A percentile compares a stretch with the other conserved stretches of the same genome.
Evolutionary conservation across 1,140 invertebrate genomes (phyloP).

Genomic region (Sycobia sp.): DNA sequence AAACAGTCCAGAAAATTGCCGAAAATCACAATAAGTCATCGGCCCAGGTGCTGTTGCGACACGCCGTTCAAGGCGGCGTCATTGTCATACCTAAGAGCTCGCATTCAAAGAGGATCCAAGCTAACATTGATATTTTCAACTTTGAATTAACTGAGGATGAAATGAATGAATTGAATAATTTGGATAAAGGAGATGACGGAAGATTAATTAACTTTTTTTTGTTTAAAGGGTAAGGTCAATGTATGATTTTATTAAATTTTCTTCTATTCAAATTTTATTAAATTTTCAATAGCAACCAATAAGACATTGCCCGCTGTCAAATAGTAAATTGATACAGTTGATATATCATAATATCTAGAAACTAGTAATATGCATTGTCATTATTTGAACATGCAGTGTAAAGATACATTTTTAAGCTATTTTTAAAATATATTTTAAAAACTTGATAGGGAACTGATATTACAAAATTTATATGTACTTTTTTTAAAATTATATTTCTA

Average conservation of each 20-base stretch:
- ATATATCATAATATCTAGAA: background rate
- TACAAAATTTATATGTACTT: background rate
- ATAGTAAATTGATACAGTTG: background rate
- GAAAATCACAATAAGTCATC: conserved; percentile 71
- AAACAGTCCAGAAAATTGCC: conserved; percentile 72
- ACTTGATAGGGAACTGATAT: background rate
- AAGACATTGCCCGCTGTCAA: too few species aligned
- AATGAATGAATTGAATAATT: conserved; percentile 55
- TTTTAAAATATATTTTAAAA: background rate
- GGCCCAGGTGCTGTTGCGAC: conserved; percentile 79
- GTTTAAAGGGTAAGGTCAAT: conserved; percentile 66
- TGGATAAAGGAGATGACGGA: conserved; percentile 64
- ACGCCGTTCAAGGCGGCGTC: conserved; percentile 73
- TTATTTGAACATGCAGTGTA: too few species aligned
- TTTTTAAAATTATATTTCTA: background rate
- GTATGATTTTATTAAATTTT: conserved; percentile 39
- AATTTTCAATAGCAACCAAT: too few species aligned
- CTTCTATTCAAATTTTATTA: too few species aligned
- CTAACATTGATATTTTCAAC: conserved; percentile 68
- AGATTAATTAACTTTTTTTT: conserved; percentile 66
- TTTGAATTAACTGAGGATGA: conserved; percentile 64
- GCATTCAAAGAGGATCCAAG: conserved; percentile 70
- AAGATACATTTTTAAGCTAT: background rate
- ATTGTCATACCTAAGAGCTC: conserved; percentile 85
- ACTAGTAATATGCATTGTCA: background rate